Evolutionary conservation across 1,140 invertebrate species (phyloP).

Genomic region (Caenorhabditis remanei): DNA sequence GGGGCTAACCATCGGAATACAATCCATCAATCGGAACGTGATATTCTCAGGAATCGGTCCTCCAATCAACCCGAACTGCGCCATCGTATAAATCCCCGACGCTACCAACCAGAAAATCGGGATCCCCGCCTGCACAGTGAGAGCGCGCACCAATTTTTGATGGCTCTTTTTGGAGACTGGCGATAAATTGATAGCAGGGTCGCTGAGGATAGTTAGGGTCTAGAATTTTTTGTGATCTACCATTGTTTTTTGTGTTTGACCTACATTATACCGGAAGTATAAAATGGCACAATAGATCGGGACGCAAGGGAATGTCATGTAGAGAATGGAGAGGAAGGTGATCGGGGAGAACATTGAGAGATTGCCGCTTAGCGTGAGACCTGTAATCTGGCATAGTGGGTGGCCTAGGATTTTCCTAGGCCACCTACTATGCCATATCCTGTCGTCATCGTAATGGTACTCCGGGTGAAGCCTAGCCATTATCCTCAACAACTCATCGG

Average conservation of each 20-base stretch:
- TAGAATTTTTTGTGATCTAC: background rate
- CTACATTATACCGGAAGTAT: constrained; percentile 1
- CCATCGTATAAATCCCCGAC: constrained; percentile 5
- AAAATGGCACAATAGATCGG: constrained; percentile 31
- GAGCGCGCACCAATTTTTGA: background rate
- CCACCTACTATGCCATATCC: background rate
- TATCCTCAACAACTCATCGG: background rate
- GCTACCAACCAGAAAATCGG: constrained; percentile 11
- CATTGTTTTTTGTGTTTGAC: background rate
- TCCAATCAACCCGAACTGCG: background rate
- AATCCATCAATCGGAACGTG: constrained; percentile 11
- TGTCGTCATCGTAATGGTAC: background rate
- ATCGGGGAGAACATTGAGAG: background rate
- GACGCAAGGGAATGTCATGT: constrained; percentile 45
- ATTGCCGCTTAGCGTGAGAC: constrained; percentile 1
- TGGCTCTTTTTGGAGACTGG: background rate
- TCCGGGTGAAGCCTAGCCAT: background rate
- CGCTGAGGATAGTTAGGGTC: background rate
- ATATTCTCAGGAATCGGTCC: constrained; percentile 14
- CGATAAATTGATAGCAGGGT: background rate
- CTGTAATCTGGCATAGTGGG: background rate
- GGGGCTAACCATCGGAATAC: background rate
- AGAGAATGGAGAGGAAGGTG: background rate
- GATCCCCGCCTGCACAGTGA: background rate
- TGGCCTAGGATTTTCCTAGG: too few relatives aligned